Percentiles rank a stretch among this genome's conserved stretches.
Evolutionary conservation across 2,113 vertebrate species (phyloP).

Genomic region (Notothenia rossii): DNA sequence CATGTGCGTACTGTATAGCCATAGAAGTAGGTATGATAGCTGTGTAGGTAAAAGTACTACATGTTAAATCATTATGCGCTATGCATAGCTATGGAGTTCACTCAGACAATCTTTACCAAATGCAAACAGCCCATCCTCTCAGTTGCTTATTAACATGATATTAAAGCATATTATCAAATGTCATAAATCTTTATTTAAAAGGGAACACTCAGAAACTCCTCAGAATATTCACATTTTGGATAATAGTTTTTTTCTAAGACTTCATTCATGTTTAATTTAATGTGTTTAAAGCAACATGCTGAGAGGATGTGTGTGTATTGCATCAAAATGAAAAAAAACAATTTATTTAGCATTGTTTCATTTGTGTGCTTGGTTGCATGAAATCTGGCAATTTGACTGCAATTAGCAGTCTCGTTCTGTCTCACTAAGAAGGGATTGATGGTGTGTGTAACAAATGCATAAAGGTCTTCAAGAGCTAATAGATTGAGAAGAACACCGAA

Average conservation of each 20-base stretch:
- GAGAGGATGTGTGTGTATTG: conserved; percentile 18
- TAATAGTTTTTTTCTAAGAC: conserved; percentile 35
- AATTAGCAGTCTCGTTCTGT: conserved; percentile 5
- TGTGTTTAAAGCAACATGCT: conserved; percentile 26
- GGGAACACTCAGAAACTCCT: conserved; percentile 1
- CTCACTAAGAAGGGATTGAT: conserved; percentile 10
- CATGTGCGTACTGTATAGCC: conserved; percentile 51
- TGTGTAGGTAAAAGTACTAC: conserved; percentile 46
- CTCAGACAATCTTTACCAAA: conserved; percentile 63
- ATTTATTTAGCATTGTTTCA: conserved; percentile 26
- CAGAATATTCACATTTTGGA: conserved; percentile 42
- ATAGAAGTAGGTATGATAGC: conserved; percentile 51
- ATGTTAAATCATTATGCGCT: conserved; percentile 56
- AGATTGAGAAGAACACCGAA: conserved; percentile 54
- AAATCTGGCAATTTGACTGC: conserved; percentile 32
- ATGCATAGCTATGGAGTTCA: conserved; percentile 50
- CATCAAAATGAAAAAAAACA: conserved; percentile 16
- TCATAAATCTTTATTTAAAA: conserved; percentile 26
- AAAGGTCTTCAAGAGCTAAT: conserved; percentile 22
- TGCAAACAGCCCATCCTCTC: conserved; percentile 30
- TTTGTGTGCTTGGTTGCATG: not conserved
- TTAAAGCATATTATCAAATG: conserved; percentile 30
- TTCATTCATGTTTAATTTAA: conserved; percentile 43
- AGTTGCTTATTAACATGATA: conserved; percentile 11
- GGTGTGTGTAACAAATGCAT: conserved; percentile 4